Base-by-base conservation (phyloP, 2,797 vertebrate genomes). In the Acipenser oxyrinchus region DNA sequence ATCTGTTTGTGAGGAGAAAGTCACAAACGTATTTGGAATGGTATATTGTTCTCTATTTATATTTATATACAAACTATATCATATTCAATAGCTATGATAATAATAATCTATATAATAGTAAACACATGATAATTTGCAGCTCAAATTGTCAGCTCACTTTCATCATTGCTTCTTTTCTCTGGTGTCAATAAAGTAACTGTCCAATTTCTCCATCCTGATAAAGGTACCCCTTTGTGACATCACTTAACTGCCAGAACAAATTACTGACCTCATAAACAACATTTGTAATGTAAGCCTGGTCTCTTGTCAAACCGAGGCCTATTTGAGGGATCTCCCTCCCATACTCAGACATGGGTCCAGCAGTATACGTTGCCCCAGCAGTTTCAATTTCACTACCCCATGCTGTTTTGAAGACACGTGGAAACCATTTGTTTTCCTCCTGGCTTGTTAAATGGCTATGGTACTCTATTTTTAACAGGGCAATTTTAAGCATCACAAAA, bases 381-480 rank as follows among this genome's bases (percentile, higher is more conserved):
- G 68, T 66, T 59, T 12, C 51, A 70, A 23, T 66, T 66, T 70
- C 60, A 49, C 15, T 51, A 10, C 51, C n/a, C 12, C 10, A 18
- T 63, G 60, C 15, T 49, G 64, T 57, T 66, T 63, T 49, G 48
- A 66, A 61, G 52, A 66, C 64, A 70, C 51, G 13, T 62, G 65
- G 49, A 55, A 49, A 15, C 65, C 69, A 70, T 70, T 70, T 66
- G 58, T 53, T 65, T 58, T 18, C 48, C 13, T 49, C 12, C 11
- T 58, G 51, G 7, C 49, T n/a, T 18, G n/a, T 48, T 51, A 51
- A 60, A 52, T 37, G 58, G 58, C 63, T 50, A 57, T 48, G 64
- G 64, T 57, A 62, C 48, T 67, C 62, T 67, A 64, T 70, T 70
- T 70, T 67, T 18, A 51, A 51, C 61, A 51, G 48, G 9, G 12